Base-by-base conservation (phyloP, 2,797 vertebrate genomes). In the Cryptoprocta ferox region DNA sequence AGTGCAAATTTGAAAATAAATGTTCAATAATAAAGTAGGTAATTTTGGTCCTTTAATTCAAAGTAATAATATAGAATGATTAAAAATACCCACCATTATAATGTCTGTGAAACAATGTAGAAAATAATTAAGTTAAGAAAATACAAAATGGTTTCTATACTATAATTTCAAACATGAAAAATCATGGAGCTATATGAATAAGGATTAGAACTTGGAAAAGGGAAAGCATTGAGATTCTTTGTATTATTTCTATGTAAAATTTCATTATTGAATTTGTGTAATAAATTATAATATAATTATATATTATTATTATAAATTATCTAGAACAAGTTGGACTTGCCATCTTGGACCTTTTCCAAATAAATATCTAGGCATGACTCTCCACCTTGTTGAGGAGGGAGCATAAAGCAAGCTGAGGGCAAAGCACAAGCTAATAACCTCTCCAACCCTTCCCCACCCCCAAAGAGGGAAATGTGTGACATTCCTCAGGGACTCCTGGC, bases 171-270 rank as follows among this genome's bases (percentile, higher is more conserved):
- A 94, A 71, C 15, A 70, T 89, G n/a, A 79, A 82, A 92, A 79
- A 79, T 89, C 26, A 61, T 26, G 9, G 35, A 78, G 81, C 9
- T 53, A 50, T 24, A 21, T 39, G 24, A 70, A 37, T 84, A 85
- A 86, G 0, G 13, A 93, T 95, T 94, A 80, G 83, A 83, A 76
- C 32, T 76, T 85, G 42, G 78, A 85, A 91, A 73, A 93, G 76
- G 50, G 11, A 91, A 71, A 50, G 14, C 30, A 37, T 59, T 82
- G 24, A 94, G 37, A 61, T 71, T 86, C 26, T 89, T 21, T 45
- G 24, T 56, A 13, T 28, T 16, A 91, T 86, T 73, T 71, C 56
- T 8, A 50, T 5, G 12, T 70, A 85, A 92, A 53, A 79, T 76
- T 50, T 16, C 16, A 42, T 48, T 63, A 71, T 18, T 66, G 24